A percentile compares a stretch with the other conserved stretches of the same genome.
phyloP scores from a whole-genome alignment of 2,113 vertebrate species.

The Illadopsis cleaveri region DNA sequence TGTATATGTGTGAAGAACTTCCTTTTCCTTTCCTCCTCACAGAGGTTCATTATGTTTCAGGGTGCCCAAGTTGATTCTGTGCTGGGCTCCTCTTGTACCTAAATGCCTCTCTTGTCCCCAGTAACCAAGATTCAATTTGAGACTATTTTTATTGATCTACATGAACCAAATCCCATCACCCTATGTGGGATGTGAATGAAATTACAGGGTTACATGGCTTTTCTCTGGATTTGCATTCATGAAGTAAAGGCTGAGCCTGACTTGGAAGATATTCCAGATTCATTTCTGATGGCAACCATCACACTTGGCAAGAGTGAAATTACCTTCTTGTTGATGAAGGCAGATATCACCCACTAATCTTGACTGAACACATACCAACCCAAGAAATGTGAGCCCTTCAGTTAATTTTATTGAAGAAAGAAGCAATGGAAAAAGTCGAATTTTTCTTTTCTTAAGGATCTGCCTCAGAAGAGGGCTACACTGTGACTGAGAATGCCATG shows the following conservation, averaged over 20 bases:
- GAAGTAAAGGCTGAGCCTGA: background rate
- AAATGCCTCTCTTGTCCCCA: background rate
- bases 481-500: background rate
- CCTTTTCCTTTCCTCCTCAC: background rate
- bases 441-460: background rate
- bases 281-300: background rate
- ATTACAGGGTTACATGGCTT: background rate
- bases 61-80: background rate
- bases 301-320: fast-evolving
- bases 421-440: background rate
- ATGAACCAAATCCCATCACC: background rate
- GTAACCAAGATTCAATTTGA: background rate
- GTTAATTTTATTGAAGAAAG: background rate
- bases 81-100: background rate
- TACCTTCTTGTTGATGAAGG: background rate
- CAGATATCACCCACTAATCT: background rate
- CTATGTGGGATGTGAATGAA: background rate
- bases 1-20: background rate
- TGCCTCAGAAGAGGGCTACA: background rate
- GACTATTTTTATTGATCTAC: background rate
- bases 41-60: background rate
- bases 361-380: background rate
- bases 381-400: background rate
- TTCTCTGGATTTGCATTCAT: background rate
- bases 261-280: background rate